These are phyloP conservation scores for Boloria selene DNA, from an alignment of 2,888 invertebrate species.

Conservation along the genomic window DNA sequence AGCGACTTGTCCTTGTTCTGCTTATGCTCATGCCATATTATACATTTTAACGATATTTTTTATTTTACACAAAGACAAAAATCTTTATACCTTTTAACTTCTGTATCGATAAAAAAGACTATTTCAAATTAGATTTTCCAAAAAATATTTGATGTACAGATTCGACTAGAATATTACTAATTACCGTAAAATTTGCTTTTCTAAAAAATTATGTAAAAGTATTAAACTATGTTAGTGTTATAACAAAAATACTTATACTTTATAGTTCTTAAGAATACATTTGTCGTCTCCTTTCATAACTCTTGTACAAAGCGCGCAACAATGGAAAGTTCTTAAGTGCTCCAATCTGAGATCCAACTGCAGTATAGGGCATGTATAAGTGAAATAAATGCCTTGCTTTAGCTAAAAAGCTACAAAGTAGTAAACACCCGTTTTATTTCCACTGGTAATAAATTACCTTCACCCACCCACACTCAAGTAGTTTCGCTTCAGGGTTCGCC, in stretches of 20 bases:
- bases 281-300: slow-evolving; percentile 28
- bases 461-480: slow-evolving; percentile 36
- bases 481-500: slow-evolving; percentile 30
- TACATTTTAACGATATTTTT: too few relatives aligned
- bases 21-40: too few relatives aligned
- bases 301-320: slow-evolving; percentile 25
- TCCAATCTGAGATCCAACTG: slow-evolving; percentile 32
- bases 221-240: not conserved
- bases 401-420: slow-evolving; percentile 37
- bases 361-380: slow-evolving; percentile 36
- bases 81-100: too few relatives aligned
- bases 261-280: slow-evolving; percentile 18
- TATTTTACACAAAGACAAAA: too few relatives aligned
- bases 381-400: slow-evolving; percentile 33
- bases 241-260: slow-evolving; percentile 22
- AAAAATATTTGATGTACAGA: too few relatives aligned
- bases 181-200: too few relatives aligned
- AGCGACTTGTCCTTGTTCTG: too few relatives aligned
- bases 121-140: too few relatives aligned
- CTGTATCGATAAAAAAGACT: too few relatives aligned
- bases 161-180: too few relatives aligned
- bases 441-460: slow-evolving; percentile 38
- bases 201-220: not conserved
- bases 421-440: slow-evolving; percentile 38
- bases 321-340: slow-evolving; percentile 32